phyloP scores from a whole-genome alignment of 2,888 invertebrate genomes.

The Cactoblastis cactorum region DNA sequence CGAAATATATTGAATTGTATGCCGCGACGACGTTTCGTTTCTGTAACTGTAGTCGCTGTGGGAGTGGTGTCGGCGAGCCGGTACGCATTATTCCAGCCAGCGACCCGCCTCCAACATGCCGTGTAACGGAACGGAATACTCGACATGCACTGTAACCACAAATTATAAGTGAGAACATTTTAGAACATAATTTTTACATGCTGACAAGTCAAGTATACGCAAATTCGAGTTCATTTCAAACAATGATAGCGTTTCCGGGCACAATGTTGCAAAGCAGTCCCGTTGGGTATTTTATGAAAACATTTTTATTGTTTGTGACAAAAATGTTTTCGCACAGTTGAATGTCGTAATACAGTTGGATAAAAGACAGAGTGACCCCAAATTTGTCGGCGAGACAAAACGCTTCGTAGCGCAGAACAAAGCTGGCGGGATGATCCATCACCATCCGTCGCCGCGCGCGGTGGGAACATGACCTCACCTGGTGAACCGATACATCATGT shows the following conservation, averaged over 20 bases:
- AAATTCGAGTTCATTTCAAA: slow-evolving; percentile 9
- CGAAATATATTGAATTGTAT: slow-evolving; percentile 78
- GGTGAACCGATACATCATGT: slow-evolving; percentile 62
- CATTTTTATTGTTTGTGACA: slow-evolving; percentile 1
- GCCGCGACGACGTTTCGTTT: slow-evolving; percentile 71
- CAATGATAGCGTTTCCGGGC: slow-evolving; percentile 11
- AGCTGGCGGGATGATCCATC: slow-evolving; percentile 65
- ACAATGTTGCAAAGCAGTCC: slow-evolving; percentile 13
- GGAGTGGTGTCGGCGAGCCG: slow-evolving; percentile 48
- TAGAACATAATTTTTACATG: slow-evolving; percentile 63
- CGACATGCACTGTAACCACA: slow-evolving; percentile 77
- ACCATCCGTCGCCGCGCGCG: slow-evolving; percentile 60
- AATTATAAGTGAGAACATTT: slow-evolving; percentile 79
- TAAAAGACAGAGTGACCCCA: slow-evolving; percentile 59
- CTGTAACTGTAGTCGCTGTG: slow-evolving; percentile 59
- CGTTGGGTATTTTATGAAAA: slow-evolving; percentile 5
- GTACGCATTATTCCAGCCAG: slow-evolving; percentile 56
- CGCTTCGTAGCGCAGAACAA: slow-evolving; percentile 56
- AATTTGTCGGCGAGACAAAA: slow-evolving; percentile 69
- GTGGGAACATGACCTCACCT: slow-evolving; percentile 69
- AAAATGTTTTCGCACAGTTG: slow-evolving; percentile 40
- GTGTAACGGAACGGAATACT: slow-evolving; percentile 74
- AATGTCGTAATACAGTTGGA: slow-evolving; percentile 31
- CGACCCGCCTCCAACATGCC: slow-evolving; percentile 61
- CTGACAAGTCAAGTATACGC: slow-evolving; percentile 45